Evolutionary conservation across 2,888 invertebrate genomes (phyloP).

Genomic region (Oxycera nigricornis): DNA sequence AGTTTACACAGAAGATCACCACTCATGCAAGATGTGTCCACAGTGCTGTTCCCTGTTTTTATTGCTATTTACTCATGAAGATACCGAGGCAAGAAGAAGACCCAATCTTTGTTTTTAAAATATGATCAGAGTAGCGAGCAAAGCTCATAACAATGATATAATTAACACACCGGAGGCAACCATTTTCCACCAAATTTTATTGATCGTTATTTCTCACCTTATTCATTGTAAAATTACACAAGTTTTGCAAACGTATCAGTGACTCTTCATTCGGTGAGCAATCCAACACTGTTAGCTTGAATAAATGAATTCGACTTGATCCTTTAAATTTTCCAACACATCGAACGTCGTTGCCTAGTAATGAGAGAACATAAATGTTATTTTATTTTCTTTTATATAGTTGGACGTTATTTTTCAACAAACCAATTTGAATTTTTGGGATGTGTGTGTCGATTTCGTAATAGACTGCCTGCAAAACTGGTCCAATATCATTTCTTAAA

Average conservation of each 20-base stretch:
- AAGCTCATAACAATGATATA: too few relatives aligned
- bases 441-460: constrained; percentile 55
- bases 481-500: constrained; percentile 54
- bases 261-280: constrained; percentile 43
- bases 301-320: constrained; percentile 55
- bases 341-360: constrained; percentile 53
- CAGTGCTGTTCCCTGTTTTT: too few relatives aligned
- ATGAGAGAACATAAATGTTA: neutral
- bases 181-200: too few relatives aligned
- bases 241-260: constrained; percentile 55
- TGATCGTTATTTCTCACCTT: constrained; percentile 47
- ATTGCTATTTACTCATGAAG: too few relatives aligned
- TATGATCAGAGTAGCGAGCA: too few relatives aligned
- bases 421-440: constrained; percentile 41
- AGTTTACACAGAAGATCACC: too few relatives aligned
- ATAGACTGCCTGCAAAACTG: constrained; percentile 56
- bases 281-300: constrained; percentile 51
- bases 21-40: too few relatives aligned
- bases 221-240: constrained; percentile 54
- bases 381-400: neutral
- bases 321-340: constrained; percentile 55
- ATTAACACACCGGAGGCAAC: too few relatives aligned
- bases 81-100: too few relatives aligned
- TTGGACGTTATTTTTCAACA: too few relatives aligned
- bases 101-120: too few relatives aligned